Percentiles rank a stretch among this genome's conserved stretches.
Evolutionary conservation across 2,888 invertebrate genomes (phyloP).

Genomic region (Conus canariensis): DNA sequence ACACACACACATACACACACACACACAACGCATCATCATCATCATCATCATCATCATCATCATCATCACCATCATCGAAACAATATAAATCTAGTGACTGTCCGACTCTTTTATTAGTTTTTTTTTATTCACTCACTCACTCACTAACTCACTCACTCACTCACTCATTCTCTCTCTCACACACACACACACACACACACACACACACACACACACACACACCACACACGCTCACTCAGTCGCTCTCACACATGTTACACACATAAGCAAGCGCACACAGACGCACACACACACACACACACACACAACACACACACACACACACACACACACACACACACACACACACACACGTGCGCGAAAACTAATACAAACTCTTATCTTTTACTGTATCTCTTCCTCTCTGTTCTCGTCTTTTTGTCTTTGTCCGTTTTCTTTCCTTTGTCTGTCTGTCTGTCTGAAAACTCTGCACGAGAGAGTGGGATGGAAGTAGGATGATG

Average conservation of each 20-base stretch:
- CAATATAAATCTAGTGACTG: too few relatives aligned
- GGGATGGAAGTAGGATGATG: too few relatives aligned
- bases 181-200: constrained; percentile 22
- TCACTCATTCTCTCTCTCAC: constrained; percentile 2
- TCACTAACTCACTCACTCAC: neutral
- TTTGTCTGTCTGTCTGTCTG: neutral
- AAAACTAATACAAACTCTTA: neutral
- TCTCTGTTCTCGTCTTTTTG: too few relatives aligned
- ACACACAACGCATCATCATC: neutral
- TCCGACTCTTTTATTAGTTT: too few relatives aligned
- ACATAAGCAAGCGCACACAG: too few relatives aligned
- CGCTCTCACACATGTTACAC: too few relatives aligned
- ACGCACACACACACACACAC: neutral
- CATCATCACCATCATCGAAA: too few relatives aligned
- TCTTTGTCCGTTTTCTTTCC: too few relatives aligned
- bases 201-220: neutral
- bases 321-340: neutral
- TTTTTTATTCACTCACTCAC: neutral
- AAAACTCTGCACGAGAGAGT: too few relatives aligned
- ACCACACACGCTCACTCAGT: neutral
- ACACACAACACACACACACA: neutral
- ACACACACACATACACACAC: constrained; percentile 20
- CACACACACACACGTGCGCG: neutral
- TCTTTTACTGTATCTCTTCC: neutral
- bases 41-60: constrained; percentile 10